A percentile compares a stretch with the other conserved stretches of the same genome.
These are phyloP conservation scores for Augiades crinisus DNA, from an alignment of 2,888 invertebrate genomes.

Conservation along the genomic window DNA sequence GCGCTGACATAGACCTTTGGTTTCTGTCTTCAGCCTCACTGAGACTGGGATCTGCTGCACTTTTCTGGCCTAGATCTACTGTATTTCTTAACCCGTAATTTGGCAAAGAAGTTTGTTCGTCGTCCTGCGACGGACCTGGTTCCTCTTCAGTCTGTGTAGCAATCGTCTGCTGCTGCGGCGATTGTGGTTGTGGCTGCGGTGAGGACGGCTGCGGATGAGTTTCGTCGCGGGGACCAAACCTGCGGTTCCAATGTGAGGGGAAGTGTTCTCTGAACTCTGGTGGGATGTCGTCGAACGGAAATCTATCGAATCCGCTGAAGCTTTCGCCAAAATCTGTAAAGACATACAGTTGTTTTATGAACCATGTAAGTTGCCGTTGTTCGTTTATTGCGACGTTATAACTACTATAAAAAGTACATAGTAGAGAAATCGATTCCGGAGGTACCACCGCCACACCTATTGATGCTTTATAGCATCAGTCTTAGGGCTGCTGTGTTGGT, in stretches of 20 bases:
- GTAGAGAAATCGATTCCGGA: too few species aligned
- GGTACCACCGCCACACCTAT: too few species aligned
- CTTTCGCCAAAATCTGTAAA: slow-evolving; percentile 74
- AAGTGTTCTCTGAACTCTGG: slow-evolving; percentile 74
- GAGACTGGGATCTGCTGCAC: slow-evolving; percentile 74
- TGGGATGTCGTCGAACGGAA: slow-evolving; percentile 77
- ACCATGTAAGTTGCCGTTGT: too few species aligned
- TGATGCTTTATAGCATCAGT: too few species aligned
- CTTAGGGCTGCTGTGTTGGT: too few species aligned
- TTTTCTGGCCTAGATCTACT: slow-evolving; percentile 88
- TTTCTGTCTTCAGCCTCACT: slow-evolving; percentile 82
- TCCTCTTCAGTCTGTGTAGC: slow-evolving; percentile 68
- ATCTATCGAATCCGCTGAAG: slow-evolving; percentile 77
- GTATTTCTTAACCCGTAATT: slow-evolving; percentile 89
- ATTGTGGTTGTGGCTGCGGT: slow-evolving; percentile 31
- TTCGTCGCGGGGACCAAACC: slow-evolving; percentile 60
- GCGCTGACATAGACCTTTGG: slow-evolving; percentile 90
- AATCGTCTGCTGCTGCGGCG: slow-evolving; percentile 54
- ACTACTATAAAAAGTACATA: too few species aligned
- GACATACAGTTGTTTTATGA: slow-evolving; percentile 49
- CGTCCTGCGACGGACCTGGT: slow-evolving; percentile 44
- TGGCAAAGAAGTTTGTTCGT: slow-evolving; percentile 63
- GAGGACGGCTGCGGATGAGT: slow-evolving; percentile 45
- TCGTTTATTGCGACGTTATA: too few species aligned
- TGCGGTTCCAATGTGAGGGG: slow-evolving; percentile 68